Evolutionary conservation across 2,888 invertebrate species (phyloP).

Genomic region (Luffia ferchaultella): DNA sequence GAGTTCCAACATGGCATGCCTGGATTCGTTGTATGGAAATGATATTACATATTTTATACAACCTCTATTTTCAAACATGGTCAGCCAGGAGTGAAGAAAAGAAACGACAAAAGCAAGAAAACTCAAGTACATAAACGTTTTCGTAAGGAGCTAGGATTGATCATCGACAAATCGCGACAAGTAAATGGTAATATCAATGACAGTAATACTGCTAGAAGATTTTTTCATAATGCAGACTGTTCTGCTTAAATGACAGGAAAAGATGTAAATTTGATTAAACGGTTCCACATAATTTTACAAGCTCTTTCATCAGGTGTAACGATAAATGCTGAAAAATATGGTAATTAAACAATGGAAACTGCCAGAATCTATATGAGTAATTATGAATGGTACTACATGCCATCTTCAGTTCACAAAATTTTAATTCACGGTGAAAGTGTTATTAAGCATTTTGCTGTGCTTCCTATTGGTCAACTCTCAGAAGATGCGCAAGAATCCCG

Average conservation of each 20-base stretch:
- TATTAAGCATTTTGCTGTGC: conserved; percentile 3
- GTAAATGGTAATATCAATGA: conserved; percentile 6
- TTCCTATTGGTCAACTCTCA: conserved; percentile 7
- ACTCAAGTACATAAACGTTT: conserved; percentile 1
- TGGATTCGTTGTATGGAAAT: conserved; percentile 9
- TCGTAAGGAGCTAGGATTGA: neutral
- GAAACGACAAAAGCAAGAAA: conserved; percentile 2
- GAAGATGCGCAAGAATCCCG: conserved; percentile 12
- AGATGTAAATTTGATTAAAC: conserved; percentile 6
- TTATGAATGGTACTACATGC: conserved; percentile 1
- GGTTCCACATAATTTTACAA: conserved; percentile 7
- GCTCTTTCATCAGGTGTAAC: conserved; percentile 7
- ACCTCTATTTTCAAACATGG: conserved; percentile 6
- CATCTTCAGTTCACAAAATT: conserved; percentile 2
- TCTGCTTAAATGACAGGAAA: conserved; percentile 11
- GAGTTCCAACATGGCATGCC: conserved; percentile 17
- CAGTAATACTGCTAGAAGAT: conserved; percentile 12
- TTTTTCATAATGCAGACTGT: conserved; percentile 10
- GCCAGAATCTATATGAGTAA: conserved; percentile 2
- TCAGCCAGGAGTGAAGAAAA: conserved; percentile 4
- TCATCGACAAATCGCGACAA: conserved; percentile 7
- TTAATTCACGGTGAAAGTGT: conserved; percentile 7
- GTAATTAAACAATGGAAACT: conserved; percentile 7
- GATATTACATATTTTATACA: neutral
- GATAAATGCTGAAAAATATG: conserved; percentile 8